Evolutionary conservation across 1,140 invertebrate genomes (phyloP).

Genomic region (Thaumetopoea pityocampa): DNA sequence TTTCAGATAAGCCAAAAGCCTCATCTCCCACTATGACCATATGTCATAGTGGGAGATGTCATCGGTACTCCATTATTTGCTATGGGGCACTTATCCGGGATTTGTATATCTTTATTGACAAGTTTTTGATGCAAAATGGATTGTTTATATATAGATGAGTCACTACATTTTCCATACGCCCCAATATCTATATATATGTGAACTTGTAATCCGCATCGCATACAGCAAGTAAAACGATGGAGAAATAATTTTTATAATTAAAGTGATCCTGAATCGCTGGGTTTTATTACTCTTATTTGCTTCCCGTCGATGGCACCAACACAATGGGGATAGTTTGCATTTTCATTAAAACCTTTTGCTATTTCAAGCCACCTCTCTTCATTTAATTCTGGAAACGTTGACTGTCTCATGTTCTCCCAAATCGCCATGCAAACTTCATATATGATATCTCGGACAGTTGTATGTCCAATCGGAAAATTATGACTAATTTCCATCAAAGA

Average conservation of each 20-base stretch:
- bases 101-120: background rate
- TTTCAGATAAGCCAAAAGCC: constrained; percentile 29
- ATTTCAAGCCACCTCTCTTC: constrained; percentile 14
- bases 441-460: constrained; percentile 14
- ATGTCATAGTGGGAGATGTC: too few species aligned
- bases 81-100: background rate
- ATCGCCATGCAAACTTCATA: constrained; percentile 12
- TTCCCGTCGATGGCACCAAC: constrained; percentile 16
- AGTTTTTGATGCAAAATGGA: background rate
- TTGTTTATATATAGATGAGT: constrained; percentile 7
- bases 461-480: constrained; percentile 12
- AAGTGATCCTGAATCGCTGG: background rate
- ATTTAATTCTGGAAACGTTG: constrained; percentile 17
- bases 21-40: constrained; percentile 36
- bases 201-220: constrained; percentile 3
- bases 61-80: constrained; percentile 15
- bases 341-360: constrained; percentile 17
- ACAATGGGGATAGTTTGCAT: constrained; percentile 13
- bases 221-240: constrained; percentile 1
- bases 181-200: constrained; percentile 7
- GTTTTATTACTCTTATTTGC: constrained; percentile 18
- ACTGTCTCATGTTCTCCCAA: constrained; percentile 15
- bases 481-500: constrained; percentile 13
- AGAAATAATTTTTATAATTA: constrained; percentile 12
- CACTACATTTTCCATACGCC: background rate